Evolutionary conservation across 2,888 invertebrate species (phyloP).

Genomic region (Trachelus tabidus): DNA sequence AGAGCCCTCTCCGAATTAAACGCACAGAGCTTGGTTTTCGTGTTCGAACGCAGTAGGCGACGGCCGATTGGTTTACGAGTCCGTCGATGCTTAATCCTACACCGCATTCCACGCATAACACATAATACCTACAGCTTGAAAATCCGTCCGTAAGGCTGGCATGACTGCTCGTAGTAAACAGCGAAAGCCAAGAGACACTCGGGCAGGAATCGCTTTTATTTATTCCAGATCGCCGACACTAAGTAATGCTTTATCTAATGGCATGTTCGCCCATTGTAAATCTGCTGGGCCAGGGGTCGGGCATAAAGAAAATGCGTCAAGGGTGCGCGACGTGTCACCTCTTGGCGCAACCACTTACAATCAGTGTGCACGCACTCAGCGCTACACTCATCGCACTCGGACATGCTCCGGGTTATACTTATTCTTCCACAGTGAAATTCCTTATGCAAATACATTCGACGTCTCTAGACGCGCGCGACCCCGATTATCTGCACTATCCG

Average conservation of each 20-base stretch:
- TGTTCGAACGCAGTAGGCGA: neutral
- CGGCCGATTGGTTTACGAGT: neutral
- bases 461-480: too few species aligned
- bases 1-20: neutral
- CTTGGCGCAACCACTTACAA: neutral
- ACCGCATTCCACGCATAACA: neutral
- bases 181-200: neutral
- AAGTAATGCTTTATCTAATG: constrained; percentile 15
- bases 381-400: neutral
- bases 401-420: too few species aligned
- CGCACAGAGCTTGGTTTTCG: neutral
- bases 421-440: too few species aligned
- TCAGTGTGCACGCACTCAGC: neutral
- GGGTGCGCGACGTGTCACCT: neutral
- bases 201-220: neutral
- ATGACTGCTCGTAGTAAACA: neutral
- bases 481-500: too few species aligned
- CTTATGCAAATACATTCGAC: too few species aligned
- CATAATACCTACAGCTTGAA: too few species aligned
- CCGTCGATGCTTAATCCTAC: too few species aligned
- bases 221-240: constrained; percentile 1
- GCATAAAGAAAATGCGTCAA: neutral
- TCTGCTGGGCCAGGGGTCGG: constrained; percentile 8
- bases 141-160: neutral
- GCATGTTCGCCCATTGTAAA: constrained; percentile 30